phyloP scores from a whole-genome alignment of 1,140 invertebrate genomes.

The Drosophila nigrodunni region DNA sequence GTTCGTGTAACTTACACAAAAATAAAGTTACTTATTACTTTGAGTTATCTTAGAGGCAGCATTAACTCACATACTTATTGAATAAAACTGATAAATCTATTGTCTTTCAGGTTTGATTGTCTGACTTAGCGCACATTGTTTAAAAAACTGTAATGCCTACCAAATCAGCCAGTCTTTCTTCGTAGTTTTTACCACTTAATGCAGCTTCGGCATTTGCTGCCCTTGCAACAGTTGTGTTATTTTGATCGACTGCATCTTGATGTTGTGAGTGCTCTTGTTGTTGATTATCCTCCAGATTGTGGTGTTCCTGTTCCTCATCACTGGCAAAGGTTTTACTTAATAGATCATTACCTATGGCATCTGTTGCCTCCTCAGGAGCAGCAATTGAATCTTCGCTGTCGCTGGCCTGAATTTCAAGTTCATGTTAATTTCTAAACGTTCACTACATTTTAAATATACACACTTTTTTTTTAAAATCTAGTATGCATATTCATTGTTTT shows the following conservation, averaged over 20 bases:
- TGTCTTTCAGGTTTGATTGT: slow-evolving; percentile 50
- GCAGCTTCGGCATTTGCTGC: slow-evolving; percentile 41
- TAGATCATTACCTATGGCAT: slow-evolving; percentile 67
- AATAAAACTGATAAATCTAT: neutral
- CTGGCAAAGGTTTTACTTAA: slow-evolving; percentile 51
- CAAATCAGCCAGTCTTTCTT: slow-evolving; percentile 82
- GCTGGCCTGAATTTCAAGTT: slow-evolving; percentile 80
- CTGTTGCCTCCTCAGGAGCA: slow-evolving; percentile 32
- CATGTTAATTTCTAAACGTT: slow-evolving; percentile 56
- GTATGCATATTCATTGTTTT: neutral
- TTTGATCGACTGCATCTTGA: slow-evolving; percentile 6
- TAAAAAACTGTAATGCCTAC: slow-evolving; percentile 70
- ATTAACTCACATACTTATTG: too few relatives aligned
- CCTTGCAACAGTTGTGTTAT: slow-evolving; percentile 9
- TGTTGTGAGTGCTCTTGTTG: neutral
- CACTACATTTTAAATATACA: slow-evolving; percentile 23
- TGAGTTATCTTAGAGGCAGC: too few relatives aligned
- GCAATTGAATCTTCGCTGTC: slow-evolving; percentile 74
- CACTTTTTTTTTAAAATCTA: neutral
- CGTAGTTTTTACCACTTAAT: slow-evolving; percentile 81
- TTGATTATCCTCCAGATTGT: neutral
- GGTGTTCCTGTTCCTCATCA: slow-evolving; percentile 1
- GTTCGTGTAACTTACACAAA: too few relatives aligned
- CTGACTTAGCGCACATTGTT: slow-evolving; percentile 46
- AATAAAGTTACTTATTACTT: too few relatives aligned